Conservation (phyloP, 2,888 invertebrate species). For the Sylvicola cinctus region DNA sequence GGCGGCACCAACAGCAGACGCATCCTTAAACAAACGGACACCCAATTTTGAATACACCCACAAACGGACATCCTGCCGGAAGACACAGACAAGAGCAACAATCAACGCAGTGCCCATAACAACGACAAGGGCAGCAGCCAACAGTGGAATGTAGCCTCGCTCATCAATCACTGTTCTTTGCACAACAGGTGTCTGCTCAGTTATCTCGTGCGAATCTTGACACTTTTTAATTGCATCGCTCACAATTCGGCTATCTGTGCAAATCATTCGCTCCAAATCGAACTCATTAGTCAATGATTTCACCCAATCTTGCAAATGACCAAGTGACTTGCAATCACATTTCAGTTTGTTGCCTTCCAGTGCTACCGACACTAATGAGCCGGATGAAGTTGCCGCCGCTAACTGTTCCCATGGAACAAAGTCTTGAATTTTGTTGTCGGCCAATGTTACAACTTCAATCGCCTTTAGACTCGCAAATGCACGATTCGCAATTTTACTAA, state of each 20-base stretch:
- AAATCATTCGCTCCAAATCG: constrained; percentile 27
- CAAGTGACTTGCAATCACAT: constrained; percentile 56
- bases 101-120: constrained; percentile 49
- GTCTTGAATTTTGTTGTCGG: constrained; percentile 57
- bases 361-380: constrained; percentile 36
- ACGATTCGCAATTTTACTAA: constrained; percentile 48
- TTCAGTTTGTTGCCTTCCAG: constrained; percentile 63
- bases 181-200: constrained; percentile 32
- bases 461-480: constrained; percentile 55
- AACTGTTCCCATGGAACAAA: constrained; percentile 50
- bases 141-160: constrained; percentile 43
- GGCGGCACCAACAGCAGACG: constrained; percentile 2
- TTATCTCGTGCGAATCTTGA: constrained; percentile 12
- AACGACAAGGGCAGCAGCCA: constrained; percentile 51
- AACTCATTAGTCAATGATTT: constrained; percentile 37
- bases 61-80: constrained; percentile 55
- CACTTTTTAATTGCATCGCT: constrained; percentile 7
- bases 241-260: constrained; percentile 21
- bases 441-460: constrained; percentile 49
- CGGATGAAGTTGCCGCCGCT: constrained; percentile 33
- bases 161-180: constrained; percentile 16
- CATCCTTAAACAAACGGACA: constrained; percentile 43
- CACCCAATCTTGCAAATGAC: constrained; percentile 47
- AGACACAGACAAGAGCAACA: constrained; percentile 50
- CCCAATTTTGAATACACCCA: constrained; percentile 69